Percentiles rank a stretch among this genome's conserved stretches.
These are phyloP conservation scores for Drosophila acutilabella DNA, from an alignment of 2,888 invertebrate genomes.

Conservation along the genomic window DNA sequence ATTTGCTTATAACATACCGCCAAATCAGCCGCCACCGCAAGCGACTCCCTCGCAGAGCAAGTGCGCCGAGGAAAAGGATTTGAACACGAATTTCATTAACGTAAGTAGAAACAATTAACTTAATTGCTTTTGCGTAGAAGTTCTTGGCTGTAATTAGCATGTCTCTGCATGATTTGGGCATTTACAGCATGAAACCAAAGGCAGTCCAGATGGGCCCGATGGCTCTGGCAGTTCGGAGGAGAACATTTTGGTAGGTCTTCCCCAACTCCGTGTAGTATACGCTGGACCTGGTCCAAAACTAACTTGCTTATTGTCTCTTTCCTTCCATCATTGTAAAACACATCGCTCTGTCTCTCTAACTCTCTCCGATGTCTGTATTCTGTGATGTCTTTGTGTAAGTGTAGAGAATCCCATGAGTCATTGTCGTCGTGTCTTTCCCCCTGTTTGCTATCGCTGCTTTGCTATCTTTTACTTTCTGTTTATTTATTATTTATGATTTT, in stretches of 20 bases:
- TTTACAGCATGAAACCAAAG: conserved; percentile 88
- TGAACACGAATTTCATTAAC: conserved; percentile 87
- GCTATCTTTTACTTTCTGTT: conserved; percentile 16
- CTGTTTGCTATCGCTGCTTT: conserved; percentile 18
- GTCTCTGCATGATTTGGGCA: conserved; percentile 60
- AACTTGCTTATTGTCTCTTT: conserved; percentile 61
- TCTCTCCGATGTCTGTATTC: conserved; percentile 16
- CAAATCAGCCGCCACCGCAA: conserved; percentile 58
- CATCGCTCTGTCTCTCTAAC: conserved; percentile 9
- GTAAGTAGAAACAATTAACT: conserved; percentile 81
- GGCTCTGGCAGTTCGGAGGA: conserved; percentile 90
- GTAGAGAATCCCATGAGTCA: conserved; percentile 60
- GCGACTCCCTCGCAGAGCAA: conserved; percentile 78
- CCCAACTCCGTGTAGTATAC: conserved; percentile 21
- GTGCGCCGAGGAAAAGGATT: conserved; percentile 86
- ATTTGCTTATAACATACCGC: conserved; percentile 87
- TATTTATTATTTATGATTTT: conserved; percentile 41
- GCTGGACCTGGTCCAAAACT: conserved; percentile 43
- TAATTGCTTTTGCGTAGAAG: background rate
- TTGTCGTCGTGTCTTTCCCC: conserved; percentile 32
- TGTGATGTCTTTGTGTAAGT: conserved; percentile 68
- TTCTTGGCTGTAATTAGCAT: conserved; percentile 54
- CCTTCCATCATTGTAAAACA: conserved; percentile 28
- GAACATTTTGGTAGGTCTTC: conserved; percentile 88
- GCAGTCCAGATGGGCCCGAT: conserved; percentile 85